A percentile compares a stretch with the other conserved stretches of the same genome.
Conservation (phyloP, 2,113 vertebrate species). For the Taurulus bubalis region DNA sequence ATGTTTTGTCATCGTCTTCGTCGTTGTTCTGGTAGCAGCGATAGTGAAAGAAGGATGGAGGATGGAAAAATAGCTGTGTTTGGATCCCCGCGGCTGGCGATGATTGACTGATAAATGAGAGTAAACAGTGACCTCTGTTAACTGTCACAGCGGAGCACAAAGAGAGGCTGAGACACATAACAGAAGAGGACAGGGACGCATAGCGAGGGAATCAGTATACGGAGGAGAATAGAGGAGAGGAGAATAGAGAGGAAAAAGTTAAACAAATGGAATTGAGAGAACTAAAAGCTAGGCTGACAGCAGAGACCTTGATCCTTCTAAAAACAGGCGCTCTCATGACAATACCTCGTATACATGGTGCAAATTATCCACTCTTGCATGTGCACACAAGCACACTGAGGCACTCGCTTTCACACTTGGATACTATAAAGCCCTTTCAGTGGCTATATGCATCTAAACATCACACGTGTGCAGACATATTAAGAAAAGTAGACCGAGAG, state of each 20-base stretch:
- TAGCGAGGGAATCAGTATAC: constrained; percentile 29
- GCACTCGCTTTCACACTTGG: constrained; percentile 28
- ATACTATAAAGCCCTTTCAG: background rate
- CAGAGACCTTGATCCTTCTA: constrained; percentile 40
- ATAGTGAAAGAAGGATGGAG: constrained; percentile 24
- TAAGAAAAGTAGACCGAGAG: constrained; percentile 39
- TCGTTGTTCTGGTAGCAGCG: background rate
- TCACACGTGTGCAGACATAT: constrained; percentile 30
- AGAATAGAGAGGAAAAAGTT: background rate
- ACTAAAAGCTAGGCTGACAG: constrained; percentile 45
- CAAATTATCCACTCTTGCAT: constrained; percentile 40
- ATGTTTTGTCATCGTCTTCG: background rate
- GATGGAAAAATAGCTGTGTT: constrained; percentile 43
- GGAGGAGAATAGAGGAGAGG: constrained; percentile 14
- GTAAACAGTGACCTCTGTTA: constrained; percentile 84
- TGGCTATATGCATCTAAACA: constrained; percentile 25
- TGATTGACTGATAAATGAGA: constrained; percentile 83
- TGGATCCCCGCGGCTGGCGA: constrained; percentile 62
- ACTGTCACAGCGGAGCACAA: constrained; percentile 78
- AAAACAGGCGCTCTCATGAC: constrained; percentile 43
- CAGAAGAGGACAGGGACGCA: constrained; percentile 58
- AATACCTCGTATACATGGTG: constrained; percentile 18
- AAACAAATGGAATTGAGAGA: constrained; percentile 36
- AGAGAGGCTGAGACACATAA: constrained; percentile 54
- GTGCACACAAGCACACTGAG: constrained; percentile 37